These are phyloP conservation scores for Spheniscus humboldti DNA, from an alignment of 2,797 vertebrate species.

Conservation along the genomic window DNA sequence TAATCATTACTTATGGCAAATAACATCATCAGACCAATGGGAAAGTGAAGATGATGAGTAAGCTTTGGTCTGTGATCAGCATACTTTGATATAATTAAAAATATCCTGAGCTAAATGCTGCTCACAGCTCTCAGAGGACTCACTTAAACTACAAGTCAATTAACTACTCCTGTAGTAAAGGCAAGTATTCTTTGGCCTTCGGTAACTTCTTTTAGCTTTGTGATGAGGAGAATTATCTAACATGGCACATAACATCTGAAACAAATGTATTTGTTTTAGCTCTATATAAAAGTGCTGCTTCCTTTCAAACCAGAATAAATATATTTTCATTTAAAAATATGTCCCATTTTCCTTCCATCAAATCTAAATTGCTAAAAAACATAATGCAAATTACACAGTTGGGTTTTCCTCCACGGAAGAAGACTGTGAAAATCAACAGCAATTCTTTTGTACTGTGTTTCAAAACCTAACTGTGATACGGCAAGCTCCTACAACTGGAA, in stretches of 20 bases:
- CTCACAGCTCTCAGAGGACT: neutral
- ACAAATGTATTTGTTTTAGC: neutral
- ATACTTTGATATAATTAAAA: constrained; percentile 18
- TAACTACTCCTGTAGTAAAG: neutral
- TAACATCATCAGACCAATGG: neutral
- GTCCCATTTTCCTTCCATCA: neutral
- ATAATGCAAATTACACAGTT: neutral
- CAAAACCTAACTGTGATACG: neutral
- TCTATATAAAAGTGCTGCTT: neutral
- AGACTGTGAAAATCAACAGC: neutral
- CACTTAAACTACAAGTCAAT: neutral
- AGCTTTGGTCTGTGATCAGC: constrained; percentile 10
- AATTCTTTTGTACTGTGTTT: neutral
- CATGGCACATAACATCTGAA: neutral
- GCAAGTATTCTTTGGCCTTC: neutral
- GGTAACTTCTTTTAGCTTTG: neutral
- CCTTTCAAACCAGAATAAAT: neutral
- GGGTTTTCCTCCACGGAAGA: neutral
- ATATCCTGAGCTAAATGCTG: neutral
- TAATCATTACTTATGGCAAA: neutral
- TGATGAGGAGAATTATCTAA: neutral
- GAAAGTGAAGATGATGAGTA: neutral
- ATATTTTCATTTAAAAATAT: neutral
- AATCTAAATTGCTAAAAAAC: neutral
- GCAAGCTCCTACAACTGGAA: neutral